phyloP scores from a whole-genome alignment of 2,797 vertebrate genomes.

The Sebastes trivittatus region DNA sequence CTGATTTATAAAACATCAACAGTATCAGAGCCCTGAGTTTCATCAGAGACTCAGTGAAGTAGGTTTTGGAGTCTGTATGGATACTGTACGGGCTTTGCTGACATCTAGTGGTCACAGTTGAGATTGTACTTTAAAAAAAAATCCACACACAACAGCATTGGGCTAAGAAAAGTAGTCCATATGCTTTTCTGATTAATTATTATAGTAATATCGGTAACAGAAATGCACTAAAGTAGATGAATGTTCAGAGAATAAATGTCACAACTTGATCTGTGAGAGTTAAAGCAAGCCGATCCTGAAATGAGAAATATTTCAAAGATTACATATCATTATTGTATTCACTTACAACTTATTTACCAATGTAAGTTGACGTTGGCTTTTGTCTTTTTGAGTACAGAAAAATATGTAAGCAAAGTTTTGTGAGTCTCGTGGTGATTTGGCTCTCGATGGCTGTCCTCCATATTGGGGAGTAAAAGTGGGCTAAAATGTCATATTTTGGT shows the following conservation, averaged over 20 bases:
- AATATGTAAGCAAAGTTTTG: no score
- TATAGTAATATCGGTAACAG: accelerated
- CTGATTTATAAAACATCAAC: neutral
- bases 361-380: neutral
- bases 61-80: neutral
- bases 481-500: neutral
- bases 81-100: conserved; percentile 4
- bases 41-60: neutral
- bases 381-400: neutral
- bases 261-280: neutral
- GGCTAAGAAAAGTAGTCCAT: conserved; percentile 51
- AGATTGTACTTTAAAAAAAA: neutral
- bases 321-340: neutral
- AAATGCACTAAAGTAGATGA: neutral
- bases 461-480: neutral
- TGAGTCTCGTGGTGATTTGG: neutral
- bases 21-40: neutral
- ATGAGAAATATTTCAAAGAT: neutral
- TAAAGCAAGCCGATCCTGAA: neutral
- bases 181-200: neutral
- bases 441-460: neutral
- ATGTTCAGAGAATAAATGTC: neutral
- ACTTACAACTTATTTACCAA: accelerated
- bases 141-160: neutral
- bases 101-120: conserved; percentile 48